Percentiles rank a stretch among this genome's conserved stretches.
These are phyloP conservation scores for Protobothrops mucrosquamatus DNA, from an alignment of 2,113 vertebrate species.

Conservation along the genomic window DNA sequence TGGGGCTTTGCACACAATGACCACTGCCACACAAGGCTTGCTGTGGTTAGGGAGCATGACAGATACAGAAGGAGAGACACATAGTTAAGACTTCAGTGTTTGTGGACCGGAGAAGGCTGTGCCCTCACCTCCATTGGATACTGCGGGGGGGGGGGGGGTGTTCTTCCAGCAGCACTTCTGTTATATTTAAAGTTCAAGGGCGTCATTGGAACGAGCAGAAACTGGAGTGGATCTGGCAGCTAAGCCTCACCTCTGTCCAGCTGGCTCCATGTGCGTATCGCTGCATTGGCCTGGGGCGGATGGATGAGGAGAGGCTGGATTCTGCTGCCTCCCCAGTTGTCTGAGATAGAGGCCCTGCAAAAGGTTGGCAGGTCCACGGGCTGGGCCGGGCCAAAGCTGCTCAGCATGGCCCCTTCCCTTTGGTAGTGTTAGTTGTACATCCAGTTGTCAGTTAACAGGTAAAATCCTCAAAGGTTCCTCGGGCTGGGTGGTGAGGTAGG, in stretches of 20 bases:
- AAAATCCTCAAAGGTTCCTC: constrained; percentile 98
- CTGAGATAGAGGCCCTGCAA: constrained; percentile 40
- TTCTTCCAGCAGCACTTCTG: constrained; percentile 17
- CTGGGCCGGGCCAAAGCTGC: constrained; percentile 54
- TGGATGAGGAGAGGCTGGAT: constrained; percentile 33
- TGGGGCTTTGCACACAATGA: not conserved
- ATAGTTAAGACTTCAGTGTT: constrained; percentile 43
- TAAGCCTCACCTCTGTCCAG: constrained; percentile 8
- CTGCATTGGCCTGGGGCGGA: constrained; percentile 23
- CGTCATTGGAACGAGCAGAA: not conserved
- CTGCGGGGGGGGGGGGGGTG: not conserved
- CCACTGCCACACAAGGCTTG: not conserved
- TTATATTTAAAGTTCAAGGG: constrained; percentile 15
- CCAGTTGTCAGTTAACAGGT: constrained; percentile 85
- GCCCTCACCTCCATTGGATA: not conserved
- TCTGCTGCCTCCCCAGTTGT: constrained; percentile 9
- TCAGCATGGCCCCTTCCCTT: constrained; percentile 56
- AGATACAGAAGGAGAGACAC: constrained; percentile 50
- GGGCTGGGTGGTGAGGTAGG: constrained; percentile 97
- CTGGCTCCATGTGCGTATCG: constrained; percentile 30
- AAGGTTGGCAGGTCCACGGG: constrained; percentile 28
- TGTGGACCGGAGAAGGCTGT: constrained; percentile 55
- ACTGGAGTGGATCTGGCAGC: constrained; percentile 6
- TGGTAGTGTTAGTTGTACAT: constrained; percentile 67
- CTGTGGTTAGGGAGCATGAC: constrained; percentile 45